phyloP scores from a whole-genome alignment of 1,140 invertebrate genomes.

The Plodia interpunctella region DNA sequence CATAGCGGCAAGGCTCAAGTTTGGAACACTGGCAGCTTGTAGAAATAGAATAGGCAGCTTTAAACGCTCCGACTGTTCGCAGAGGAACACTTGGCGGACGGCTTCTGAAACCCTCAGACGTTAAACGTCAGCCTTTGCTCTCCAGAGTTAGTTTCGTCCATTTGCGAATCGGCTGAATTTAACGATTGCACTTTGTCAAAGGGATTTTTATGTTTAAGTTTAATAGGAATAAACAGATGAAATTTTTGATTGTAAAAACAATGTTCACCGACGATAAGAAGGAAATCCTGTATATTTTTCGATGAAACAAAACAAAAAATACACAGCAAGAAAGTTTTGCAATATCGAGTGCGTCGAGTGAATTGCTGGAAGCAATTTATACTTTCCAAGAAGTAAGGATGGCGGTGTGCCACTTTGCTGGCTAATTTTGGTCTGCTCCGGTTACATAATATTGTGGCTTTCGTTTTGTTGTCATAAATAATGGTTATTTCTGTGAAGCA shows the following conservation, averaged over 20 bases:
- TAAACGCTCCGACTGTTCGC: constrained; percentile 36
- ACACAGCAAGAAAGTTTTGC: constrained; percentile 18
- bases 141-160: constrained; percentile 44
- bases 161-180: constrained; percentile 27
- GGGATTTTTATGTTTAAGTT: constrained; percentile 19
- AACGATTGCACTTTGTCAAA: constrained; percentile 27
- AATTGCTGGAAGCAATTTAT: constrained; percentile 32
- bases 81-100: constrained; percentile 45
- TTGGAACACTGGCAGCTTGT: constrained; percentile 15
- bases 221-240: constrained; percentile 13
- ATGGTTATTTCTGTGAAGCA: not conserved
- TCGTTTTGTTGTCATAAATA: not conserved
- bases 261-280: constrained; percentile 4
- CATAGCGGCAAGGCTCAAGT: constrained; percentile 42
- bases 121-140: constrained; percentile 34
- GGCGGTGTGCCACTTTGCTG: constrained; percentile 23
- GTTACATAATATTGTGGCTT: constrained; percentile 1
- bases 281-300: constrained; percentile 14
- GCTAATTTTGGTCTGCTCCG: constrained; percentile 25
- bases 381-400: constrained; percentile 28
- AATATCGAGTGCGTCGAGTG: constrained; percentile 21
- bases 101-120: constrained; percentile 45
- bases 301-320: constrained; percentile 12
- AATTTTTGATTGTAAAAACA: constrained; percentile 8
- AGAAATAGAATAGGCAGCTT: constrained; percentile 17